Base-by-base conservation (phyloP, 2,797 vertebrate genomes). In the Pseudochirops corinnae region DNA sequence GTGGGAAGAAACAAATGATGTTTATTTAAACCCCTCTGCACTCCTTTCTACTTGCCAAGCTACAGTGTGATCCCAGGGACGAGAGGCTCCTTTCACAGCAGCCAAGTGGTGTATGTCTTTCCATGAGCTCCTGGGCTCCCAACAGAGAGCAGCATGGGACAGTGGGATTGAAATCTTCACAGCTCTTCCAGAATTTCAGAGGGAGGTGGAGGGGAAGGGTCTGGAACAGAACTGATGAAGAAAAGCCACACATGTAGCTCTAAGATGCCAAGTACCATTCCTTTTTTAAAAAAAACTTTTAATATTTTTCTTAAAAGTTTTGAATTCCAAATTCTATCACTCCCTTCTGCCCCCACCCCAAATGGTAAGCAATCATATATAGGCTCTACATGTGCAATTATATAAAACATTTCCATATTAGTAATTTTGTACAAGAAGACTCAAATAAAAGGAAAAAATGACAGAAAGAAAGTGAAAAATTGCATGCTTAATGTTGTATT, bases 1-100 rank as follows among this genome's bases (percentile, higher is more conserved):
- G 74, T 82, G 74, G 74, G 39, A 82, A 82, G 74, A 82, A 82
- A 82, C 74, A 82, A 82, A 82, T 82, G 74, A 82, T 82, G 74
- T 82, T 82, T 82, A 82, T 82, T 82, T 82, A 82, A 82, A 82
- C 74, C 74, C 74, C 74, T 82, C 74, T 46, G 74, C 0, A 7
- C 39, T 82, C 39, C 74, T 82, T 82, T 82, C 74, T 82, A 46
- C 74, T 82, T 82, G 74, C 74, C 74, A 82, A 82, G 18, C n/a
- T 74, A 82, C 74, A 82, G 21, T 46, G 74, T 3, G 39, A 82
- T 82, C 74, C 74, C 74, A 82, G 39, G 24, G 74, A 82, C 21
- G 18, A 82, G 74, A 82, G 74, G 39, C 74, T 82, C 74, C 74
- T 82, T 82, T 82, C 39, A 82, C 39, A 46, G 39, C 18, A 10